Base-by-base conservation (phyloP, 2,797 vertebrate genomes). In the Pipistrellus nathusii region DNA sequence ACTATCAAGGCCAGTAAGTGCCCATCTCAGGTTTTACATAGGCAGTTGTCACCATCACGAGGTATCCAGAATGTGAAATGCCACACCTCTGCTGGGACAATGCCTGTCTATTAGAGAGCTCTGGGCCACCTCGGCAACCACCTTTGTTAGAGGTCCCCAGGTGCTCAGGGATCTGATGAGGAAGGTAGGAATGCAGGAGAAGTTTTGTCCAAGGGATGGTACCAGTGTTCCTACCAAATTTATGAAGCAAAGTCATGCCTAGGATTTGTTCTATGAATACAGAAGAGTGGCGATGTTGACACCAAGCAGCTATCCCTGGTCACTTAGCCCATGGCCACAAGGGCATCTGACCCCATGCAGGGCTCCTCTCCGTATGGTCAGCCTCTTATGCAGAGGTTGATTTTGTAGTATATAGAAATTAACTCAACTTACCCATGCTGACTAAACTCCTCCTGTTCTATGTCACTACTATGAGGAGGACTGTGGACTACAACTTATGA, bases 1-100 rank as follows among this genome's bases (percentile, higher is more conserved):
- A 99, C 73, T 98, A 99, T 87, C 97, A 98, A 85, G 98, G 98
- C 96, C 98, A 99, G 99, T 99, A 98, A 98, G 99, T 98, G 89
- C 76, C 82, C 23, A 17, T 8, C 21, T 59, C 32, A 1, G 66
- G 30, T 48, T 3, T 23, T 53, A 3, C 5, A 10, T 27, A 18
- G 23, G 35, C 35, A 81, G 7, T 7, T 17, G 57, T 51, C 38
- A 5, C 21, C 38, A 73, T 12, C 2, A 6, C 17, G 9, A n/a
- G 0, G 2, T 80, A 3, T 57, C 30, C 35, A 32, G n/a, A 69
- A 21, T 53, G 51, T 57, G 57, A 27, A 32, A 73, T 32, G 46
- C 11, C n/a, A 11, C 44, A 30, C 9, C 68, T 77, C 38, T 55
- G 6, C 57, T 66, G 12, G 27, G 57, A 38, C 21, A 64, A 30